These are phyloP conservation scores for Sebastes baramenuke DNA, from an alignment of 2,797 vertebrate species.

Conservation along the genomic window DNA sequence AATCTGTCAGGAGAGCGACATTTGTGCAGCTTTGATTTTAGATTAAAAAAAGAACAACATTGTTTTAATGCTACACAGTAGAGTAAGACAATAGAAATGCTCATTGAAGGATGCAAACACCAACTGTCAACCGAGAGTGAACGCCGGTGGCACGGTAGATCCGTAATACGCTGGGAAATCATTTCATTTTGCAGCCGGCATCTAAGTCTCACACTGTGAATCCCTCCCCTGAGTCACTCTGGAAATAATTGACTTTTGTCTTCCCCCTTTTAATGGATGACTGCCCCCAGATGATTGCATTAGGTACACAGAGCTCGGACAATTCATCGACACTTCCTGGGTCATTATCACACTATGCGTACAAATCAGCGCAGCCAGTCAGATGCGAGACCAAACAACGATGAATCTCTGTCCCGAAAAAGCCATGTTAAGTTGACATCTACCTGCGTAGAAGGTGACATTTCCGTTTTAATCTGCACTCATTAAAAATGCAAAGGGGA, in stretches of 20 bases:
- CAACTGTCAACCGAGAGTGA: conserved; percentile 18
- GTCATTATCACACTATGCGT: conserved; percentile 45
- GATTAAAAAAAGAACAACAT: not conserved
- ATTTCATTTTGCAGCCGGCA: conserved; percentile 26
- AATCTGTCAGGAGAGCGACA: not conserved
- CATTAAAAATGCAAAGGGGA: conserved; percentile 48
- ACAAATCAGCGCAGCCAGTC: conserved; percentile 37
- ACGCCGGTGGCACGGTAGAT: not conserved
- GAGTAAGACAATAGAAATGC: not conserved
- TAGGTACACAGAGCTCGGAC: conserved; percentile 41
- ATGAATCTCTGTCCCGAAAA: conserved; percentile 15
- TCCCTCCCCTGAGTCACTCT: conserved; percentile 35
- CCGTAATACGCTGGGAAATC: conserved; percentile 32
- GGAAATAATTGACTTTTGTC: conserved; percentile 58
- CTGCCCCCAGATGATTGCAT: conserved; percentile 58
- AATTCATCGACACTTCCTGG: conserved; percentile 31
- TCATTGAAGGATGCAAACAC: not conserved
- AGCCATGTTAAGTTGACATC: conserved; percentile 13
- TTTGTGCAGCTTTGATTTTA: not conserved
- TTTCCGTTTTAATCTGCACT: conserved; percentile 35
- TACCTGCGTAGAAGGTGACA: conserved; percentile 38
- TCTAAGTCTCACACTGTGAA: conserved; percentile 36
- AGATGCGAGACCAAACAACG: conserved; percentile 32
- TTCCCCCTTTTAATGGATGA: conserved; percentile 57
- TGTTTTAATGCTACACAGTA: not conserved